Conservation (phyloP, 2,113 vertebrate genomes). For the Noctilio leporinus region DNA sequence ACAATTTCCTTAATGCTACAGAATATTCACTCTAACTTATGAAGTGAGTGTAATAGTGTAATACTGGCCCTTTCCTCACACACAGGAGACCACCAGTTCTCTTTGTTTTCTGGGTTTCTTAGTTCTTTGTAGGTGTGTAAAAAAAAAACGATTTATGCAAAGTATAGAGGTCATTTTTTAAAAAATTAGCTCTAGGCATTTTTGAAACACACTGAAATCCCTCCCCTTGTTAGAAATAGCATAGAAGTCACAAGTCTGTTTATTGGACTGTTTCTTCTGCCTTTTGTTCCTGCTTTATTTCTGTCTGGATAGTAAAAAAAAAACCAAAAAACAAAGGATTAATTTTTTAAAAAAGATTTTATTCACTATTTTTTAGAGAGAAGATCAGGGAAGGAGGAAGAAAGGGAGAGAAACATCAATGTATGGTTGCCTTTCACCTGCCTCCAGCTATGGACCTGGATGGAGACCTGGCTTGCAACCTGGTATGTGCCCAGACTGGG, state of each 20-base stretch:
- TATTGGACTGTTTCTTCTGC: slow-evolving; percentile 53
- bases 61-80: slow-evolving; percentile 15
- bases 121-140: slow-evolving; percentile 22
- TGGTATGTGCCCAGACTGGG: too few species aligned
- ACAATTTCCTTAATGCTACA: neutral
- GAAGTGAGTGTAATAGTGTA: neutral
- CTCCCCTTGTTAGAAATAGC: slow-evolving; percentile 24
- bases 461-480: too few species aligned
- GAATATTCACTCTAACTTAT: slow-evolving; percentile 21
- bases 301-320: slow-evolving; percentile 56
- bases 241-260: slow-evolving; percentile 38
- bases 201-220: slow-evolving; percentile 40
- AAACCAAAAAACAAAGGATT: too few species aligned
- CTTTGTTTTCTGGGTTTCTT: slow-evolving; percentile 29
- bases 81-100: slow-evolving; percentile 7
- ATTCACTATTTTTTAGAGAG: too few species aligned
- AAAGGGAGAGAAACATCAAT: too few species aligned
- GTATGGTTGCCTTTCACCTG: too few species aligned
- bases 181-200: slow-evolving; percentile 36
- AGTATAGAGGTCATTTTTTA: slow-evolving; percentile 39
- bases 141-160: slow-evolving; percentile 7
- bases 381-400: too few species aligned
- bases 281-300: slow-evolving; percentile 62
- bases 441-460: too few species aligned
- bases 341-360: too few species aligned